Conservation (phyloP, 64 coral and sea anemone species). For the Porites australiensis region DNA sequence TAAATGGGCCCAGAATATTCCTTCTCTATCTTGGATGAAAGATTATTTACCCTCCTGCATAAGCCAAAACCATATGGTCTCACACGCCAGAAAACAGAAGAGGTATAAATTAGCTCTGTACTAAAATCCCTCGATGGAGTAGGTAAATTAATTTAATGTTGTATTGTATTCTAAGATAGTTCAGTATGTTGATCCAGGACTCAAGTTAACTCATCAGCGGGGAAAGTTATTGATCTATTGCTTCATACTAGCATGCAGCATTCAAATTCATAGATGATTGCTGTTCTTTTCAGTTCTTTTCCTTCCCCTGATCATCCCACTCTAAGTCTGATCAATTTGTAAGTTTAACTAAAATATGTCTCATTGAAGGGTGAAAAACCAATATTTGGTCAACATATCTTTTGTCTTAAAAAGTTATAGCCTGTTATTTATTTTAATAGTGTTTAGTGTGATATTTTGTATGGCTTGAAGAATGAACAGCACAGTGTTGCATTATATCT, state of each 20-base stretch:
- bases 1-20: slow-evolving; percentile 62
- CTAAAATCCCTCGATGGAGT: background rate
- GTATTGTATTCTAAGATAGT: slow-evolving; percentile 31
- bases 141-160: background rate
- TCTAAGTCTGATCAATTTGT: background rate
- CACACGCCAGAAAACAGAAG: slow-evolving; percentile 61
- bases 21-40: slow-evolving; percentile 49
- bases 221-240: too few species aligned
- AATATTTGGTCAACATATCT: too few species aligned
- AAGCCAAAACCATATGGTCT: slow-evolving; percentile 47
- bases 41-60: slow-evolving; percentile 48
- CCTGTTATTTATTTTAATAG: too few species aligned
- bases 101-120: slow-evolving; percentile 9
- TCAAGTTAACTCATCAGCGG: background rate
- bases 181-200: slow-evolving; percentile 41
- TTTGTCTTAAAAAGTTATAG: too few species aligned
- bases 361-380: slow-evolving; percentile 71
- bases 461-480: too few species aligned
- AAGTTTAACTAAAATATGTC: slow-evolving; percentile 47
- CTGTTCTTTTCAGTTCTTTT: background rate
- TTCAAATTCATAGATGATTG: background rate
- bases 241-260: background rate
- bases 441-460: too few species aligned
- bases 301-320: background rate
- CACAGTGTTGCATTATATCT: too few species aligned